These are phyloP conservation scores for Alcedo quadribrachys DNA, from an alignment of 2,797 vertebrate genomes.

Conservation along the genomic window DNA sequence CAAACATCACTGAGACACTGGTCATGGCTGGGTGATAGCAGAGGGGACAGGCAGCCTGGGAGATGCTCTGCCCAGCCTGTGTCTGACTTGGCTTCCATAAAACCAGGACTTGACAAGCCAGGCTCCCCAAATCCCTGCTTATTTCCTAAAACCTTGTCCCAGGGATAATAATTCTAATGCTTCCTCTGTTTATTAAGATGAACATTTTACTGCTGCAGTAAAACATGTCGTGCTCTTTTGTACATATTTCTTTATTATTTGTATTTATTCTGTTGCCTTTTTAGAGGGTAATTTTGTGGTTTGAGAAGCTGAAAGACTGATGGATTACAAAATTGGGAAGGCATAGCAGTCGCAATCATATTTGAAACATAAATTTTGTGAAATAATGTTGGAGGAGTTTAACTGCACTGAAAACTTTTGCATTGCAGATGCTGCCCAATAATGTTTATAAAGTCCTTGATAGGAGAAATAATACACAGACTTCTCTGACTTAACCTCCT, in stretches of 20 bases:
- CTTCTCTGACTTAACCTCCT: not conserved
- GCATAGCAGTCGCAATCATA: not conserved
- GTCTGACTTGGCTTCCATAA: not conserved
- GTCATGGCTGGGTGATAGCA: fast-evolving
- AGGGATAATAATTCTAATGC: not conserved
- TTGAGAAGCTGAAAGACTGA: not conserved
- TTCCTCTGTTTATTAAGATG: not conserved
- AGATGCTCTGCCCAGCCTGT: fast-evolving
- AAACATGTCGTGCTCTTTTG: not conserved
- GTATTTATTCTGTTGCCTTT: not conserved
- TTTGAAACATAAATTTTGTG: not conserved
- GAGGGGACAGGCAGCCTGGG: not conserved
- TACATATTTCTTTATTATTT: not conserved
- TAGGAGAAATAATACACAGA: not conserved
- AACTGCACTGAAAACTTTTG: not conserved
- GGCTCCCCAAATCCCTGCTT: not conserved
- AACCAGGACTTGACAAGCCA: not conserved
- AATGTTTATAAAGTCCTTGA: not conserved
- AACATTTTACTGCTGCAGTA: not conserved
- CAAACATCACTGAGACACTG: fast-evolving
- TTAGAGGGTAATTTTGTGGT: not conserved
- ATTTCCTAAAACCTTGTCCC: not conserved
- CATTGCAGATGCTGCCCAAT: not conserved
- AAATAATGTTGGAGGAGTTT: not conserved
- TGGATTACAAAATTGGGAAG: not conserved